phyloP scores from a whole-genome alignment of 2,797 vertebrate species.

The Sebastes elongatus region DNA sequence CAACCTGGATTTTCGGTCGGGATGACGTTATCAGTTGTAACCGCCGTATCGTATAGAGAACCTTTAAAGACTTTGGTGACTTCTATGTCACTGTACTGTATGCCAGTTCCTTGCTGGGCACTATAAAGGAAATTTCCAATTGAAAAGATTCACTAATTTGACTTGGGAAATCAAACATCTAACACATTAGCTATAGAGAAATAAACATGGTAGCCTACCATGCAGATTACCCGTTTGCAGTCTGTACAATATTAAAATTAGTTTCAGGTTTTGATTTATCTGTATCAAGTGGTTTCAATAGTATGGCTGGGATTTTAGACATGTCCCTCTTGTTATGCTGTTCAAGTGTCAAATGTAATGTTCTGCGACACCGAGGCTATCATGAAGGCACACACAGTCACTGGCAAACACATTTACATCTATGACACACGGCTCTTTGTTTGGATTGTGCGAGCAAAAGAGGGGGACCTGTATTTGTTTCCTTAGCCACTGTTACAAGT shows the following conservation, averaged over 20 bases:
- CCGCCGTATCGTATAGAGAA: too few relatives aligned
- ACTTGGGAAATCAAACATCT: not conserved
- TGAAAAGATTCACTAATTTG: not conserved
- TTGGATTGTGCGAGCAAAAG: slow-evolving; percentile 41
- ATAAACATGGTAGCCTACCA: not conserved
- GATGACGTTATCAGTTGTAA: too few relatives aligned
- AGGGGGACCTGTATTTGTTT: slow-evolving; percentile 47
- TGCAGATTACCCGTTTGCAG: not conserved
- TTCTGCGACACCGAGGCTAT: slow-evolving; percentile 29
- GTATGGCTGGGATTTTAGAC: not conserved
- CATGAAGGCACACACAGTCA: slow-evolving; percentile 14
- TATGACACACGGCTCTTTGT: slow-evolving; percentile 51
- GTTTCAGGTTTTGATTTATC: slow-evolving; percentile 4
- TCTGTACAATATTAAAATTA: slow-evolving; percentile 16
- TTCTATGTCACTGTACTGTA: not conserved
- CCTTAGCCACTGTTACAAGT: slow-evolving; percentile 66
- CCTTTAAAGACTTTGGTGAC: not conserved
- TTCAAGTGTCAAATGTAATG: slow-evolving; percentile 40
- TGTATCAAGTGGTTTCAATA: slow-evolving; percentile 7
- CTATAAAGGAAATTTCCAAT: not conserved
- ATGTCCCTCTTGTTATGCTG: slow-evolving; percentile 23
- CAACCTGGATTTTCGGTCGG: not conserved
- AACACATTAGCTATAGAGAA: not conserved
- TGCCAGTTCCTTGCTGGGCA: not conserved
- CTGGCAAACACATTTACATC: slow-evolving; percentile 18